Percentiles rank a stretch among this genome's conserved stretches.
Conservation (phyloP, 2,113 vertebrate genomes). For the Myrmophylax atrothorax region DNA sequence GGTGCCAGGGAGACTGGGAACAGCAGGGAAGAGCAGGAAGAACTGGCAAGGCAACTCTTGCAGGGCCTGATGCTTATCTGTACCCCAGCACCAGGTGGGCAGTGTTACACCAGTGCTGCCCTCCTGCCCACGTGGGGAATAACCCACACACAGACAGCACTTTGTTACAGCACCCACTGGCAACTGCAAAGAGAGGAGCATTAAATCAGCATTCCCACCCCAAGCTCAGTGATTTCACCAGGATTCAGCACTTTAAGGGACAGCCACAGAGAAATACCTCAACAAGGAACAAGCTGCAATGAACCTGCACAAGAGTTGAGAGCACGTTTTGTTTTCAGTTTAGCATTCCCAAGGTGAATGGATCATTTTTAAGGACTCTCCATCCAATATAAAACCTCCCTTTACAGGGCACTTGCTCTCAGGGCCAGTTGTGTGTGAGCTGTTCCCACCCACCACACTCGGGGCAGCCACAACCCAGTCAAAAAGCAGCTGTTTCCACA, state of each 20-base stretch:
- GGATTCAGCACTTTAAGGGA: not conserved
- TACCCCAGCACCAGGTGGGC: not conserved
- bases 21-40: not conserved
- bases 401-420: not conserved
- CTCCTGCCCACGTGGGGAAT: not conserved
- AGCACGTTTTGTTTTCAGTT: not conserved
- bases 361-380: not conserved
- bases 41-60: constrained; percentile 22
- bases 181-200: not conserved
- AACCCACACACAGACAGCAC: not conserved
- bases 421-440: not conserved
- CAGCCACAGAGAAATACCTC: not conserved
- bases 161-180: not conserved
- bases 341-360: not conserved
- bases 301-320: accelerated
- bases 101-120: not conserved
- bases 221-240: not conserved
- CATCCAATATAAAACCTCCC: not conserved
- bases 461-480: not conserved
- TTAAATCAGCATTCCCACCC: accelerated
- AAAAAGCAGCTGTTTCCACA: not conserved
- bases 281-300: not conserved
- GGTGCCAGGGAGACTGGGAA: not conserved
- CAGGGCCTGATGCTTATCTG: not conserved
- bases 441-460: not conserved